phyloP scores from a whole-genome alignment of 2,888 invertebrate species.

The Auanema sp. region DNA sequence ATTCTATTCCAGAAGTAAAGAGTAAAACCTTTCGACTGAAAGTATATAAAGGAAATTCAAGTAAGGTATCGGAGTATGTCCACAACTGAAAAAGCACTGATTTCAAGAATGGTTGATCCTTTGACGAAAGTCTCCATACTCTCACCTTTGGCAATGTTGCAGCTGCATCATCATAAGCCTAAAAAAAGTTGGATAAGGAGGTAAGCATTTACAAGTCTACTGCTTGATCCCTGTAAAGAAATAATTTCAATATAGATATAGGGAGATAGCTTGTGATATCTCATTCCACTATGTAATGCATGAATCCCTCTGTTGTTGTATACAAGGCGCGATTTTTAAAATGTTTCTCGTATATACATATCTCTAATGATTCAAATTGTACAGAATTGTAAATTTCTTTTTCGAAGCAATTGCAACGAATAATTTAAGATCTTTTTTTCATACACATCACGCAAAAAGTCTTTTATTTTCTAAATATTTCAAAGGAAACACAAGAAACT shows the following conservation, averaged over 20 bases:
- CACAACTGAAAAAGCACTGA: not conserved
- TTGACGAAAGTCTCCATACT: slow-evolving; percentile 40
- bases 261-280: not conserved
- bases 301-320: not conserved
- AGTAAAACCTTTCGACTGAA: too few relatives aligned
- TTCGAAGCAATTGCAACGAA: too few relatives aligned
- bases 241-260: not conserved
- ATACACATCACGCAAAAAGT: too few relatives aligned
- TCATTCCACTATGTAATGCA: not conserved
- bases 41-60: too few relatives aligned
- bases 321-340: not conserved
- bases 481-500: too few relatives aligned
- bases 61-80: too few relatives aligned
- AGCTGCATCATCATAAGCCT: slow-evolving; percentile 35
- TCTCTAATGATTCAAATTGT: not conserved
- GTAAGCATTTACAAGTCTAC: slow-evolving; percentile 18
- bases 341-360: not conserved
- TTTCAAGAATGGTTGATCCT: slow-evolving; percentile 25
- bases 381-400: too few relatives aligned
- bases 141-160: slow-evolving; percentile 46
- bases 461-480: too few relatives aligned
- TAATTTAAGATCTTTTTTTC: too few relatives aligned
- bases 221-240: not conserved
- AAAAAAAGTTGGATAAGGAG: slow-evolving; percentile 46
- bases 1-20: too few relatives aligned